Percentiles rank a stretch among this genome's conserved stretches.
phyloP scores from a whole-genome alignment of 2,797 vertebrate species.

The Phalanger gymnotis region DNA sequence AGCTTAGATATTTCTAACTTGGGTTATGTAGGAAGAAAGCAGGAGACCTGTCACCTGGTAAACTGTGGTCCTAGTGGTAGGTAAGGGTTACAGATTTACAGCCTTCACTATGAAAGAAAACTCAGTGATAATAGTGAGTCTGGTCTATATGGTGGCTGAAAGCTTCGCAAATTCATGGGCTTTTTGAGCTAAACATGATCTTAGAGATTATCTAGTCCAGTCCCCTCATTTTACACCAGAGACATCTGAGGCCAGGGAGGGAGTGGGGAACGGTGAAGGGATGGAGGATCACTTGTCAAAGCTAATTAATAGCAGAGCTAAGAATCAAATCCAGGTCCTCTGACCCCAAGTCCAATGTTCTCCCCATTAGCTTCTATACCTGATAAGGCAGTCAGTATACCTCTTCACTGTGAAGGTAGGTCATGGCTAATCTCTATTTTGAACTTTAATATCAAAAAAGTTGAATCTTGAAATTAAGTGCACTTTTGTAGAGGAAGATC shows the following conservation, averaged over 20 bases:
- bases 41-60: background rate
- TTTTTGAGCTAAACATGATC: background rate
- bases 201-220: background rate
- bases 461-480: background rate
- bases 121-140: background rate
- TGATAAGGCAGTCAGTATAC: background rate
- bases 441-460: background rate
- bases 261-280: background rate
- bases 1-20: constrained; percentile 23
- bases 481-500: background rate
- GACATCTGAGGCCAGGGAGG: background rate
- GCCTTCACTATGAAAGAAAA: background rate
- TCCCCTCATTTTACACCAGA: background rate
- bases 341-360: background rate
- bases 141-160: background rate
- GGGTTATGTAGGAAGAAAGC: background rate
- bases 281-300: background rate
- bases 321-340: background rate
- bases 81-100: background rate
- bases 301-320: background rate
- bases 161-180: background rate
- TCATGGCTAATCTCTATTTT: background rate
- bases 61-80: background rate
- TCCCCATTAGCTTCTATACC: background rate
- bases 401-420: background rate